Evolutionary conservation across 2,797 vertebrate genomes (phyloP), one percentile per base, ranked within the genome.

Genomic region (Oreochromis mossambicus): DNA sequence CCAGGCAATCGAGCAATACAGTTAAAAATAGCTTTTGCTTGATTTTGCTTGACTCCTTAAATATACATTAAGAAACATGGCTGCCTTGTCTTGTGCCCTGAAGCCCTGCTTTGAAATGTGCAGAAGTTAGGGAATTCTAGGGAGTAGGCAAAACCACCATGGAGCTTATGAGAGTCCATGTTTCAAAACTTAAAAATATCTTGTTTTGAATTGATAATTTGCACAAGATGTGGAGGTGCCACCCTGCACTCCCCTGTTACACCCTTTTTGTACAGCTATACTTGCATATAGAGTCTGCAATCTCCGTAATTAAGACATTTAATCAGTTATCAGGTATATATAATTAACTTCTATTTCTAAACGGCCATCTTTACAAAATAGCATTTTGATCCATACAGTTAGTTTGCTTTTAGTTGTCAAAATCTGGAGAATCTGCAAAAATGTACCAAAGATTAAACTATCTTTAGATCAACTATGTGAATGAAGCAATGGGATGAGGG

Each of bases 281-380:
- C 38, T 46, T 70, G 66, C 38, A 43, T 68, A 24, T 26, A 26
- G 5, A 70, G 8, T 1, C 1, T 24, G 4, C 4, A 70, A 29
- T 7, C 66, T 19, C 66, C 1, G 2, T 73, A 73, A 29, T 46
- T 46, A 48, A 73, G 41, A 8, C 43, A 17, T 32, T 12, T n/a
- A n/a, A 50, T 75, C 10, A 32, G 43, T 50, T 19, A 19, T 48
- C 43, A 32, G 26, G 17, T 75, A 50, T 19, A 32, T 48, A 19
- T 12, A 50, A 50, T 50, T 19, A 50, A 8, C 10, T 75, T 32
- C 1, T 12, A 73, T 48, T 48, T 73, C 24, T 48, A 46, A 73
- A 26, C 0, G 1, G 0, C 4, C 43, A 13, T 50, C 1, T 50
- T 75, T 50, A 10, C 43, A 73, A 48, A 48, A 48, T 29, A 70